Conservation (phyloP, 2,797 vertebrate genomes). For the Taenioides sp. region DNA sequence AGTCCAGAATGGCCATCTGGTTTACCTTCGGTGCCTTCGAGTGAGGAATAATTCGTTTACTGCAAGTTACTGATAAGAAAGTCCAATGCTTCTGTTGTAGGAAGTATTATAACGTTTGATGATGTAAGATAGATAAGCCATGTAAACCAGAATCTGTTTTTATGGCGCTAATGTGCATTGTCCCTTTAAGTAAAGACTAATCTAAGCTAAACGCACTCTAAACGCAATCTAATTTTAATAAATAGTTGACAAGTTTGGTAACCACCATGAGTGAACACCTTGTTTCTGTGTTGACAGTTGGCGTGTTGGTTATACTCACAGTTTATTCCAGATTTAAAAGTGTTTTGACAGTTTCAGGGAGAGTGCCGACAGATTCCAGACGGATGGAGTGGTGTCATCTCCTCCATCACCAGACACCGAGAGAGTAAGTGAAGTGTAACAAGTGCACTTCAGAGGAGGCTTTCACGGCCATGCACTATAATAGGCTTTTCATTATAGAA, state of each 20-base stretch:
- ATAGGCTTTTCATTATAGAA: background rate
- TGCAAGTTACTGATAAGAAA: too few relatives aligned
- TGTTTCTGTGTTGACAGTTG: conserved; percentile 28
- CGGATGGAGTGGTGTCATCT: conserved; percentile 46
- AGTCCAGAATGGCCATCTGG: too few relatives aligned
- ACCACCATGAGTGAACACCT: conserved; percentile 27
- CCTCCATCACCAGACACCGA: conserved; percentile 3
- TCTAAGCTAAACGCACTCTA: too few relatives aligned
- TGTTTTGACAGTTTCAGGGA: conserved; percentile 56
- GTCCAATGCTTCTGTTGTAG: too few relatives aligned
- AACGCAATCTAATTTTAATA: too few relatives aligned
- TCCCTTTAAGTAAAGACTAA: too few relatives aligned
- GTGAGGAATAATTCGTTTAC: too few relatives aligned
- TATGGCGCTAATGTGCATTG: too few relatives aligned
- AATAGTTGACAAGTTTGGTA: background rate
- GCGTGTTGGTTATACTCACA: conserved; percentile 14
- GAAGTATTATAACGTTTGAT: too few relatives aligned
- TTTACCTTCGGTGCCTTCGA: too few relatives aligned
- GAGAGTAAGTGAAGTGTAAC: background rate
- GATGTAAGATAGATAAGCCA: too few relatives aligned
- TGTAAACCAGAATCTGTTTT: too few relatives aligned
- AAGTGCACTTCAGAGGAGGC: background rate
- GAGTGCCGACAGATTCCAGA: conserved; percentile 47
- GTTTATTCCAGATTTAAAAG: conserved; percentile 39
- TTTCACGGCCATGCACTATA: background rate